These are phyloP conservation scores for Nomada fucata DNA, from an alignment of 2,888 invertebrate species.

Conservation along the genomic window DNA sequence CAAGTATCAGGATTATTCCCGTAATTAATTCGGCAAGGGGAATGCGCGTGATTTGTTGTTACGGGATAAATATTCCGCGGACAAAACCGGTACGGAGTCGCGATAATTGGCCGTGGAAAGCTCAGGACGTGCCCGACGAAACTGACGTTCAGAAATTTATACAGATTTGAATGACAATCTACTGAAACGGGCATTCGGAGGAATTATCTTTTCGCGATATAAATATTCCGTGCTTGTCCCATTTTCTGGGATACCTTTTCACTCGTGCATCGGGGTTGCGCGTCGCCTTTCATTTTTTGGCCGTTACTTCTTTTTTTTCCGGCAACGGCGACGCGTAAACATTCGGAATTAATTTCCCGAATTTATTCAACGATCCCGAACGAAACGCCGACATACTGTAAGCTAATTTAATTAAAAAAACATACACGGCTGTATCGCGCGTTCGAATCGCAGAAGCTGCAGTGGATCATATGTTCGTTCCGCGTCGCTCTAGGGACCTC, in stretches of 20 bases:
- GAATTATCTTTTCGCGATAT: constrained; percentile 1
- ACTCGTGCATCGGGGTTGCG: neutral
- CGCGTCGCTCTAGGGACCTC: neutral
- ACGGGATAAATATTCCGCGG: constrained; percentile 13
- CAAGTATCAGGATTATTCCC: constrained; percentile 38
- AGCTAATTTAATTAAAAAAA: constrained; percentile 5
- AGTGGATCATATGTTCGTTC: neutral
- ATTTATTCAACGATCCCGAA: neutral
- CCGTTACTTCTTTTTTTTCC: neutral
- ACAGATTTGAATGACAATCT: constrained; percentile 7
- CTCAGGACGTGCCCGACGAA: neutral
- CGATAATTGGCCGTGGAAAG: neutral
- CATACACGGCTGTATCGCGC: neutral
- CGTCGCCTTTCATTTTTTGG: neutral
- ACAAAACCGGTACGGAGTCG: neutral
- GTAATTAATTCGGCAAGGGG: constrained; percentile 28
- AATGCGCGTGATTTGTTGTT: neutral
- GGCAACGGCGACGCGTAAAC: constrained; percentile 2
- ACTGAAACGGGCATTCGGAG: neutral
- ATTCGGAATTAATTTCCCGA: constrained; percentile 21
- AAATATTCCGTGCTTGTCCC: neutral
- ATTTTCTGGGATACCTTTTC: neutral
- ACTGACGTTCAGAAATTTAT: neutral
- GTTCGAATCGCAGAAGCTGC: neutral
- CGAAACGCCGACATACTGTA: neutral